Conservation (phyloP, 1,140 invertebrate species). For the Halyomorpha halys region DNA sequence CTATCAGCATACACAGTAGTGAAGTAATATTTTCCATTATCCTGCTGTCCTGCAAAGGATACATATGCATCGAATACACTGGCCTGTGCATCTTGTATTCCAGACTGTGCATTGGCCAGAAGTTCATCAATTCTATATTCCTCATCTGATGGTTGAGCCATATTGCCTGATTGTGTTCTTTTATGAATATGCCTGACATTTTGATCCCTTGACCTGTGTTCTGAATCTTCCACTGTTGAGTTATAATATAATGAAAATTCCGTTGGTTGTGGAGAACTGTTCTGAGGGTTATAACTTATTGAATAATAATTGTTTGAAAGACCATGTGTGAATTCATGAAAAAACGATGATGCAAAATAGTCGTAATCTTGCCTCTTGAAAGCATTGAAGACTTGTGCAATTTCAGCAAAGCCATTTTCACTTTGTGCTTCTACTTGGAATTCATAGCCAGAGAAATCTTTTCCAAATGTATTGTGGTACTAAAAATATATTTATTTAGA, state of each 20-base stretch:
- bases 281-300: constrained; percentile 29
- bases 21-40: constrained; percentile 37
- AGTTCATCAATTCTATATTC: constrained; percentile 40
- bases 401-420: constrained; percentile 36
- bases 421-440: constrained; percentile 41
- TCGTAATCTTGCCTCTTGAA: constrained; percentile 28
- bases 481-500: constrained; percentile 1
- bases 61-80: constrained; percentile 42
- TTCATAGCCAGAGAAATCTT: constrained; percentile 36
- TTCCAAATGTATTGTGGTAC: constrained; percentile 27
- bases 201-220: not conserved
- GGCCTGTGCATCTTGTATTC: constrained; percentile 39
- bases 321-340: constrained; percentile 23
- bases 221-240: not conserved
- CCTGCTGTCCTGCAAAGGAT: constrained; percentile 38
- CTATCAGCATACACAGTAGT: constrained; percentile 43
- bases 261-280: constrained; percentile 30
- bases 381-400: constrained; percentile 20
- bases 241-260: constrained; percentile 27
- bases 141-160: not conserved
- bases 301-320: constrained; percentile 27
- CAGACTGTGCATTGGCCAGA: constrained; percentile 38
- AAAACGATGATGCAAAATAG: constrained; percentile 29
- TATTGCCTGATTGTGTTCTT: not conserved
- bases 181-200: not conserved